Evolutionary conservation across 2,113 vertebrate genomes (phyloP).

Genomic region (Phyllostomus discolor): DNA sequence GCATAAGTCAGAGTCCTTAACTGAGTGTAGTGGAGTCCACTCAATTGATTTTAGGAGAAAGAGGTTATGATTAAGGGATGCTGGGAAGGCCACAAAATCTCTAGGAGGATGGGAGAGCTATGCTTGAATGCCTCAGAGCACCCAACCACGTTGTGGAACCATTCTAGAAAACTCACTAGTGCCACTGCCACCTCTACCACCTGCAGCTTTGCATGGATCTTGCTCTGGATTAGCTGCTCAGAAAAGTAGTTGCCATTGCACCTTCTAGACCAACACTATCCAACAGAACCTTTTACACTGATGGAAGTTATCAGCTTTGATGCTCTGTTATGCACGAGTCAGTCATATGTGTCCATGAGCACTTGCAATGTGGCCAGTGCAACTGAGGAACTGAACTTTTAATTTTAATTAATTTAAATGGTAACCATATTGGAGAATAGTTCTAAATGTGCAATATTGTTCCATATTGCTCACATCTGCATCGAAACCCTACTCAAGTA

Average conservation of each 20-base stretch:
- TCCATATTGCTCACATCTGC: background rate
- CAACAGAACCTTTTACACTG: background rate
- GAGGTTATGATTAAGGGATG: background rate
- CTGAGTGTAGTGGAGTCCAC: background rate
- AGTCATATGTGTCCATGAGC: background rate
- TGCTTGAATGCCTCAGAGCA: background rate
- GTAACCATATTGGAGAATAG: background rate
- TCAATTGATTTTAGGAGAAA: background rate
- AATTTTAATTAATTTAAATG: background rate
- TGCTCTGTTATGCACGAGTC: background rate
- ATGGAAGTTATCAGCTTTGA: background rate
- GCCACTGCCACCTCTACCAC: background rate
- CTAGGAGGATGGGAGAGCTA: background rate
- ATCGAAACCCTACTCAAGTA: background rate
- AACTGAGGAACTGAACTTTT: background rate
- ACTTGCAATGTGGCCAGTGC: background rate
- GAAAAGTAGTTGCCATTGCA: background rate
- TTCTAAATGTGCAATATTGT: background rate
- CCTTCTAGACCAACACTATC: background rate
- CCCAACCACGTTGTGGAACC: background rate
- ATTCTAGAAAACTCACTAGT: background rate
- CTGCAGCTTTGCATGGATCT: background rate
- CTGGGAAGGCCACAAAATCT: background rate
- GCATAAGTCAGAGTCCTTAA: background rate
- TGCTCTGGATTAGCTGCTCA: background rate